phyloP scores from a whole-genome alignment of 2,888 invertebrate genomes.

The Torymus auratus region DNA sequence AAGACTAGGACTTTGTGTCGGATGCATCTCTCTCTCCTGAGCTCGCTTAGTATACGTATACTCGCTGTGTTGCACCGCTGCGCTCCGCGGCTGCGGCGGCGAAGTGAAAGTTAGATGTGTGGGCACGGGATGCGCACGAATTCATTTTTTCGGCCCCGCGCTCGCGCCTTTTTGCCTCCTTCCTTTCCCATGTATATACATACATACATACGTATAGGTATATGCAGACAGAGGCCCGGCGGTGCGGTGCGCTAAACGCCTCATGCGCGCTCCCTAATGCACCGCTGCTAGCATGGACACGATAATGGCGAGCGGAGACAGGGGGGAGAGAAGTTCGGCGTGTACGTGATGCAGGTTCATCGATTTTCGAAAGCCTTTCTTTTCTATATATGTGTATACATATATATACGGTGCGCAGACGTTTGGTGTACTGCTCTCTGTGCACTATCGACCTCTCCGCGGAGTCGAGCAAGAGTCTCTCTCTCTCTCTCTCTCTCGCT shows the following conservation, averaged over 20 bases:
- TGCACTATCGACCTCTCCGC: conserved; percentile 19
- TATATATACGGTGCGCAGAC: no score
- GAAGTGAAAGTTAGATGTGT: conserved; percentile 77
- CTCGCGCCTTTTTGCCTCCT: conserved; percentile 46
- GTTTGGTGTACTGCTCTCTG: neutral
- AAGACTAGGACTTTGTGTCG: conserved; percentile 62
- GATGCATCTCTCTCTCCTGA: conserved; percentile 61
- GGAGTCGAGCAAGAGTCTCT: no score
- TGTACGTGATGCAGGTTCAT: conserved; percentile 45
- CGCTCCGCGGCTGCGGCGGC: conserved; percentile 47
- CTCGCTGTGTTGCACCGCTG: conserved; percentile 28
- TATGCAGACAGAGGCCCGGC: neutral
- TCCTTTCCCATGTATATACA: conserved; percentile 49
- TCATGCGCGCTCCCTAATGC: conserved; percentile 28
- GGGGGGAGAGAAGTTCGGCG: neutral
- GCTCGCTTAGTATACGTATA: conserved; percentile 25
- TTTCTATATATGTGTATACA: neutral
- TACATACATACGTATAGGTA: conserved; percentile 20
- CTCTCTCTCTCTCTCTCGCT: neutral
- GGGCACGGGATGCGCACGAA: conserved; percentile 78
- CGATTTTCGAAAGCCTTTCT: conserved; percentile 59
- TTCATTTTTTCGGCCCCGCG: conserved; percentile 72
- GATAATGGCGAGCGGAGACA: conserved; percentile 35
- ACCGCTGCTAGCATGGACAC: conserved; percentile 20
- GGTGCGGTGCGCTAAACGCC: neutral